A percentile compares a stretch with the other conserved stretches of the same genome.
Conservation (phyloP, 2,888 invertebrate genomes). For the Andrena chrysosceles region DNA sequence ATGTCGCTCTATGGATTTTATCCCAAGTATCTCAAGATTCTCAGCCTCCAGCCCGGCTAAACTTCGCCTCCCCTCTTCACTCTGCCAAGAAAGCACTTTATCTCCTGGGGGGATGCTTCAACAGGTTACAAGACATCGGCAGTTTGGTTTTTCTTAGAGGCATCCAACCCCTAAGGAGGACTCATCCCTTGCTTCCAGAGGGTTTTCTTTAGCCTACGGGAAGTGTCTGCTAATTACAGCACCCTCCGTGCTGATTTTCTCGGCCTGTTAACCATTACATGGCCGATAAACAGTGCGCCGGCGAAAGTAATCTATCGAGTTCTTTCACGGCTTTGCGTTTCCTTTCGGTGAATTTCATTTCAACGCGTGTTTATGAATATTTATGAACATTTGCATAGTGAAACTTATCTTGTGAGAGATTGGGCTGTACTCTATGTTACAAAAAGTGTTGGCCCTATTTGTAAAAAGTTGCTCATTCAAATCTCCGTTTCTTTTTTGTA, state of each 20-base stretch:
- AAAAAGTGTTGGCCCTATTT: too few species aligned
- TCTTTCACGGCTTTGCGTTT: not conserved
- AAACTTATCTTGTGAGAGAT: not conserved
- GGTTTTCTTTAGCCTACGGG: constrained; percentile 59
- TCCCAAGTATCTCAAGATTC: constrained; percentile 63
- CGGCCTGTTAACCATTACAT: constrained; percentile 43
- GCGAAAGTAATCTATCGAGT: not conserved
- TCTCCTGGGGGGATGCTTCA: constrained; percentile 78
- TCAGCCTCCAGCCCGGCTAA: constrained; percentile 45
- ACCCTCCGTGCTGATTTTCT: constrained; percentile 44
- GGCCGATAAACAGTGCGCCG: constrained; percentile 23
- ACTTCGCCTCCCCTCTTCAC: constrained; percentile 60
- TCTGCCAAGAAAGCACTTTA: constrained; percentile 74
- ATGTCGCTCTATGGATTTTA: constrained; percentile 58
- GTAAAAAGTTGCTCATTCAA: too few species aligned
- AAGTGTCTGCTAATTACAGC: constrained; percentile 58
- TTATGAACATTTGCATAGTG: not conserved
- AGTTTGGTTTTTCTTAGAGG: constrained; percentile 65
- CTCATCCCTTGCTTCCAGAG: constrained; percentile 33
- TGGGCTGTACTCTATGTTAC: not conserved
- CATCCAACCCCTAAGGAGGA: constrained; percentile 60
- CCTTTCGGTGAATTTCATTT: constrained; percentile 1
- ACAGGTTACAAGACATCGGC: constrained; percentile 82
- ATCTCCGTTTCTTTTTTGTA: too few species aligned
- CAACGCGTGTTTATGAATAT: not conserved